These are phyloP conservation scores for Ditula angustiorana DNA, from an alignment of 2,888 invertebrate genomes.

Conservation along the genomic window DNA sequence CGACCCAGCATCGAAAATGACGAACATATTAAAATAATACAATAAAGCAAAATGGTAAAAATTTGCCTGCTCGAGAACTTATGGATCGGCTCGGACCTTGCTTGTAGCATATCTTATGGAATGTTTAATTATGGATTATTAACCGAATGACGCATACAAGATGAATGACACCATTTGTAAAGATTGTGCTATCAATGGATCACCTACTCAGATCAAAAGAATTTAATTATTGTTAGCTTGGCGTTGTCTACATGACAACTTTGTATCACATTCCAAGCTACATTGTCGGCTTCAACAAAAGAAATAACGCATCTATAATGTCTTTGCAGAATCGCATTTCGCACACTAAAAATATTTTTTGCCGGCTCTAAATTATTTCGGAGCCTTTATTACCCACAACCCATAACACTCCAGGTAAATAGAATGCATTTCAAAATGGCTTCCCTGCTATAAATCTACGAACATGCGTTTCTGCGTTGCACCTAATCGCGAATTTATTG, in stretches of 20 bases:
- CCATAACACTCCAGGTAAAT: conserved; percentile 74
- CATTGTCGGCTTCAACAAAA: conserved; percentile 68
- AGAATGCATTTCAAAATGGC: conserved; percentile 62
- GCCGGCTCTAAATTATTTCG: conserved; percentile 71
- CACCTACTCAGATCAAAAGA: neutral
- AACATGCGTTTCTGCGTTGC: conserved; percentile 73
- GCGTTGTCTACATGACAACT: neutral
- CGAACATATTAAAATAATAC: no score
- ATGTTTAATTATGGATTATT: no score
- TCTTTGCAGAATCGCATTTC: conserved; percentile 73
- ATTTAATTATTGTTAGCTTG: neutral
- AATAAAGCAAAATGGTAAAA: no score
- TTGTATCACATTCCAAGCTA: conserved; percentile 53
- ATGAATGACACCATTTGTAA: no score
- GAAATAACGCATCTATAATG: conserved; percentile 61
- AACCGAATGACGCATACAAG: no score
- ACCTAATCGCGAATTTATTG: conserved; percentile 84
- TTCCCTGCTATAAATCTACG: conserved; percentile 73
- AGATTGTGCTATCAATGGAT: no score
- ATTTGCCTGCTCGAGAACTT: no score
- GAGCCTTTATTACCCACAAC: conserved; percentile 62
- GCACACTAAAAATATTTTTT: conserved; percentile 68
- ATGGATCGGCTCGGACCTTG: no score
- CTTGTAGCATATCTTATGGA: no score
- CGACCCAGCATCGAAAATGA: no score